phyloP scores from a whole-genome alignment of 1,140 invertebrate species.

The Drosophila ohnishii region DNA sequence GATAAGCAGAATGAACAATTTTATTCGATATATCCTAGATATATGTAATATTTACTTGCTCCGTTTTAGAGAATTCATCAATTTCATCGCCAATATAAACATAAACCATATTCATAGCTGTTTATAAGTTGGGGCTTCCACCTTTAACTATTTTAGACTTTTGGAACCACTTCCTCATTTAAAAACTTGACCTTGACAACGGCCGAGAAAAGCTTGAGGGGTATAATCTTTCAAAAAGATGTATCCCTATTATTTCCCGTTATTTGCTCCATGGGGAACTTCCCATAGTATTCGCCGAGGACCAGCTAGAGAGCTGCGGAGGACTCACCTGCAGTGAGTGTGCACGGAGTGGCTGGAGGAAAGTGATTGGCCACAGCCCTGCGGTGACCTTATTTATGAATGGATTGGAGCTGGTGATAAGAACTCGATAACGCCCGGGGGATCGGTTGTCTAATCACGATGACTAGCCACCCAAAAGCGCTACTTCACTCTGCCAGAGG shows the following conservation, averaged over 20 bases:
- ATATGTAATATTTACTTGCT: background rate
- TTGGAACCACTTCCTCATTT: too few species aligned
- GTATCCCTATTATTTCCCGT: background rate
- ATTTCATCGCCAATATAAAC: background rate
- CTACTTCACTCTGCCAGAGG: constrained; percentile 31
- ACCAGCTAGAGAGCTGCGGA: background rate
- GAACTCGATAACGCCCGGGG: constrained; percentile 12
- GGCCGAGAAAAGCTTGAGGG: background rate
- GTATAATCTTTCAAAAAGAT: too few species aligned
- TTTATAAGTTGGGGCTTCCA: background rate
- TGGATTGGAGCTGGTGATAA: background rate
- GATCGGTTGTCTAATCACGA: constrained; percentile 34
- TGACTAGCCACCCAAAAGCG: constrained; percentile 16
- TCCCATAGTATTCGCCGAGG: background rate
- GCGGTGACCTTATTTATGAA: constrained; percentile 39
- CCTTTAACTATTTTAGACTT: background rate
- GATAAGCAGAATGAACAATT: background rate
- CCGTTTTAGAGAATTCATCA: background rate
- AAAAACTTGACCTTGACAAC: constrained; percentile 5
- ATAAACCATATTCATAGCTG: background rate
- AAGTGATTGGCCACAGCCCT: constrained; percentile 15
- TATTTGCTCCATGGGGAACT: too few species aligned
- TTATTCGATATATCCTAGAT: background rate
- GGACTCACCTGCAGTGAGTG: constrained; percentile 22
- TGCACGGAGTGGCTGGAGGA: background rate